Conservation (phyloP, 2,113 vertebrate species). For the Pseudolaguvia tuberculata region DNA sequence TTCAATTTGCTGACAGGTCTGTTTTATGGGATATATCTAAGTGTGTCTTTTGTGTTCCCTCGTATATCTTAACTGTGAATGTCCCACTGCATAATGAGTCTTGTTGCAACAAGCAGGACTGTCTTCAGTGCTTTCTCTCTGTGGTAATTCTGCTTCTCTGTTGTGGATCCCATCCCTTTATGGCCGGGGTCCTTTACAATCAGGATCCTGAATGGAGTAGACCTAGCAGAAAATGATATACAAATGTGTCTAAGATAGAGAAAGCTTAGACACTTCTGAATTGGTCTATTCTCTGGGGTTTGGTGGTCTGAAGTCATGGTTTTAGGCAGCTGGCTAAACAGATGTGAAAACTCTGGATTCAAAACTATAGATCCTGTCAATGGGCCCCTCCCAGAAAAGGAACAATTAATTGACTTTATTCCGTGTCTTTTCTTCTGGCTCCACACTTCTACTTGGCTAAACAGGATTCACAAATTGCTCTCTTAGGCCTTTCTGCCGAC, state of each 20-base stretch:
- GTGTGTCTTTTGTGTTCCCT: constrained; percentile 17
- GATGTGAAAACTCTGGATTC: constrained; percentile 52
- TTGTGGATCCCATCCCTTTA: constrained; percentile 39
- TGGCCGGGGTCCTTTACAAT: constrained; percentile 57
- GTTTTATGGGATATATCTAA: not conserved
- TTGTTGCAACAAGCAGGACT: constrained; percentile 23
- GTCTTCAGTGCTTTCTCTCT: constrained; percentile 34
- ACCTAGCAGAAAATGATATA: constrained; percentile 54
- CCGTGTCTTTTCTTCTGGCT: constrained; percentile 57
- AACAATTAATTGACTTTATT: constrained; percentile 76
- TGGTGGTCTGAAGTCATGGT: constrained; percentile 49
- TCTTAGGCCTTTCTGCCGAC: constrained; percentile 71
- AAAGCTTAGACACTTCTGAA: constrained; percentile 52
- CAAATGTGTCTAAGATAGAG: constrained; percentile 57
- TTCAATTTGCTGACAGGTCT: not conserved
- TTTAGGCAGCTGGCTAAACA: constrained; percentile 61
- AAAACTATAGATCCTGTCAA: constrained; percentile 28
- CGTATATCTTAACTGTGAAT: constrained; percentile 11
- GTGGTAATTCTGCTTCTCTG: no score
- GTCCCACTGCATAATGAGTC: constrained; percentile 37
- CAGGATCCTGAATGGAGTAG: constrained; percentile 61
- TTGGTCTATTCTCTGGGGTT: constrained; percentile 55
- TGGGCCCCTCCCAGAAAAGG: constrained; percentile 52
- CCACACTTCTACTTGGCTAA: constrained; percentile 67
- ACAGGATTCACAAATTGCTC: constrained; percentile 73